These are phyloP conservation scores for Syrmaticus mikado DNA, from an alignment of 2,113 vertebrate genomes.

Conservation along the genomic window DNA sequence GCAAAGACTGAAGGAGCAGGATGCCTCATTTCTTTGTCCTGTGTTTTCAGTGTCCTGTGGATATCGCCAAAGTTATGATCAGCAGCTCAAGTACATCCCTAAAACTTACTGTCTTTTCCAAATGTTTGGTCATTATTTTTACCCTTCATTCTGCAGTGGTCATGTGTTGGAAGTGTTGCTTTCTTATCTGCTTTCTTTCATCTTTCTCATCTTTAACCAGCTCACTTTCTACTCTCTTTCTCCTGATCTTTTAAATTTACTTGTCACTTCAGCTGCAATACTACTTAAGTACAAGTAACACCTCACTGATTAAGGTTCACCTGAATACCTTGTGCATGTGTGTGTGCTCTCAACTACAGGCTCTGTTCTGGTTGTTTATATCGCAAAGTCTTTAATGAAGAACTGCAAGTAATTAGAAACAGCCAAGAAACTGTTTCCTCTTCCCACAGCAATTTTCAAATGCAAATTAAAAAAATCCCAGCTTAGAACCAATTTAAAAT, in stretches of 20 bases:
- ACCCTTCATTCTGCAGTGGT: fast-evolving
- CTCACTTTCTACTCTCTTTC: background rate
- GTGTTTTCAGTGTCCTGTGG: background rate
- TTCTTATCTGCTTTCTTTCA: background rate
- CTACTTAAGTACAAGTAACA: background rate
- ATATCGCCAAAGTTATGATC: background rate
- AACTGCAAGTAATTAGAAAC: background rate
- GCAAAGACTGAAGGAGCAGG: background rate
- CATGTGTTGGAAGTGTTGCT: background rate
- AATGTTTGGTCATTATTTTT: background rate
- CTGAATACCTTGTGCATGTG: background rate
- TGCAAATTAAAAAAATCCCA: background rate
- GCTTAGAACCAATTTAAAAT: background rate
- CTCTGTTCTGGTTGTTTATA: background rate
- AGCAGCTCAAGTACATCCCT: background rate
- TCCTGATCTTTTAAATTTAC: background rate
- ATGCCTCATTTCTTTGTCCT: background rate
- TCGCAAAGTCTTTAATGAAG: background rate
- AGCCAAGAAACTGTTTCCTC: background rate
- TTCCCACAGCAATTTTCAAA: background rate
- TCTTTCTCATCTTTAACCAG: background rate
- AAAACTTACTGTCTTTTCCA: background rate
- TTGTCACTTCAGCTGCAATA: background rate
- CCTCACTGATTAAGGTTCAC: background rate
- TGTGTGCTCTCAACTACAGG: background rate